Conservation (phyloP, 2,797 vertebrate species). For the Acanthiza pusilla region DNA sequence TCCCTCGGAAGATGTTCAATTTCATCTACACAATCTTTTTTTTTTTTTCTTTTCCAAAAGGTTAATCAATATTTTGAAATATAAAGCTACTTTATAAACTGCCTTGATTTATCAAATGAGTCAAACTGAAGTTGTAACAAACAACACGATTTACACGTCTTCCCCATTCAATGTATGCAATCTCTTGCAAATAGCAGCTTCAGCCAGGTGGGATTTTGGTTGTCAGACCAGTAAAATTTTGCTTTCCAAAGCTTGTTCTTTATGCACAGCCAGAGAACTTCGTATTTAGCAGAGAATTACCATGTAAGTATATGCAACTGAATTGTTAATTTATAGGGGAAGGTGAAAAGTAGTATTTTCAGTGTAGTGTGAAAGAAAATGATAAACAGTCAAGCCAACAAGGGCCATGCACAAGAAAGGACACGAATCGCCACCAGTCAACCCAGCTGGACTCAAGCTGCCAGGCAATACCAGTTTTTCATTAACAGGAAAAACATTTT, state of each 20-base stretch:
- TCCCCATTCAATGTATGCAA: accelerated
- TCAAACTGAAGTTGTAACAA: background rate
- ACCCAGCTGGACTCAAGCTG: background rate
- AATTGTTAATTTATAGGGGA: background rate
- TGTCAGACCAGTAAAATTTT: background rate
- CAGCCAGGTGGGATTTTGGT: background rate
- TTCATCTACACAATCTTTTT: background rate
- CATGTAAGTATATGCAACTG: background rate
- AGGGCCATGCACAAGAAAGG: background rate
- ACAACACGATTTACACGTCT: background rate
- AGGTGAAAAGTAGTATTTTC: background rate
- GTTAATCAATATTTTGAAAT: background rate
- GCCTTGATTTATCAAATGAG: background rate
- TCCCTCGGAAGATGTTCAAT: background rate
- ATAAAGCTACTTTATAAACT: background rate
- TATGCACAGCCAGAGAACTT: background rate
- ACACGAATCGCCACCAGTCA: background rate
- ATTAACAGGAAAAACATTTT: background rate
- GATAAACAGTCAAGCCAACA: background rate
- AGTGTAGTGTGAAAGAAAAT: background rate
- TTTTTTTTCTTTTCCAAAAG: background rate
- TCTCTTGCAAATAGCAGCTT: background rate
- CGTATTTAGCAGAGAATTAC: background rate
- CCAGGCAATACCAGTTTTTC: background rate
- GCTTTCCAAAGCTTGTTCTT: background rate